Conservation (phyloP, 1,140 invertebrate genomes). For the Bombus polaris region DNA sequence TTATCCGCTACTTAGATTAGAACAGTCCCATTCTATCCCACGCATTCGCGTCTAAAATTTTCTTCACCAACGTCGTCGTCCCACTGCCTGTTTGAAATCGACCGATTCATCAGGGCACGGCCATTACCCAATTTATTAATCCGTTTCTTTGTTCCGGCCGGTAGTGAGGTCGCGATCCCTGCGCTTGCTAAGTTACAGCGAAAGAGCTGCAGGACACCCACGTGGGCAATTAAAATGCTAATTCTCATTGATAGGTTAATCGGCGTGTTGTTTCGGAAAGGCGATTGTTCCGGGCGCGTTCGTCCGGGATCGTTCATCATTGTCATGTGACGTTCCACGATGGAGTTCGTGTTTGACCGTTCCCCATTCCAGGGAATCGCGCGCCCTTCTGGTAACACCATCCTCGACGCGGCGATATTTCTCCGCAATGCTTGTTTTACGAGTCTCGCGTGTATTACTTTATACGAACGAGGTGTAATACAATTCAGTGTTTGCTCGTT, state of each 20-base stretch:
- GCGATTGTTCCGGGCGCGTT: constrained; percentile 24
- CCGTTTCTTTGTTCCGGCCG: constrained; percentile 41
- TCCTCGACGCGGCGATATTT: constrained; percentile 6
- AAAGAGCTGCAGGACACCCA: constrained; percentile 51
- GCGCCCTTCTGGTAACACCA: constrained; percentile 3
- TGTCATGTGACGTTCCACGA: not conserved
- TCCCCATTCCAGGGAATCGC: not conserved
- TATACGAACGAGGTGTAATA: not conserved
- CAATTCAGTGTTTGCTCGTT: not conserved
- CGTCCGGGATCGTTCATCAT: constrained; percentile 24
- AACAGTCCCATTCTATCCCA: not conserved
- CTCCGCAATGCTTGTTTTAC: constrained; percentile 15
- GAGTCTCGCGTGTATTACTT: not conserved
- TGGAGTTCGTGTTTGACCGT: not conserved
- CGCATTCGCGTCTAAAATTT: not conserved
- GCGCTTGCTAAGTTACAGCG: not conserved
- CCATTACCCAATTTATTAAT: constrained; percentile 67
- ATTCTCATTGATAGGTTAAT: constrained; percentile 60
- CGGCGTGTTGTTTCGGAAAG: constrained; percentile 51
- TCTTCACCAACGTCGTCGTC: not conserved
- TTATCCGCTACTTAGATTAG: not conserved
- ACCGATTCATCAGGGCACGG: constrained; percentile 36
- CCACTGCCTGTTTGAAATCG: constrained; percentile 50
- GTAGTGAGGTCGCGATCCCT: constrained; percentile 43
- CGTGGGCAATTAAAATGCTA: constrained; percentile 60